Base-by-base conservation (phyloP, 2,888 invertebrate genomes). In the Caenorhabditis afra region DNA sequence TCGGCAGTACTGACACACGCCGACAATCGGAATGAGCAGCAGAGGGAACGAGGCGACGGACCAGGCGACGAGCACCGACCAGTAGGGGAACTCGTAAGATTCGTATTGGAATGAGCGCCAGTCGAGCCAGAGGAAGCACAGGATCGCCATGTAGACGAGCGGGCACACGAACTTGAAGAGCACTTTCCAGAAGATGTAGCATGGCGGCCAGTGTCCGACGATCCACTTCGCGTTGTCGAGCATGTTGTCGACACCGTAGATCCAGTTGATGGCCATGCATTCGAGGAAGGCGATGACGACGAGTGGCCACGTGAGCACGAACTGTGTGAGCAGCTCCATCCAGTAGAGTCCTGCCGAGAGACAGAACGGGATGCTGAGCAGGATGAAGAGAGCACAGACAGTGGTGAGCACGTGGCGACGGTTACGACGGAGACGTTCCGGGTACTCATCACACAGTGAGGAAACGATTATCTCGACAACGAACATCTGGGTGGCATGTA, bases 101-200 rank as follows among this genome's bases (percentile, higher is more conserved):
- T 93, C 94, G 88, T 94, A 95, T 5, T 91, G 87, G 0, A 94
- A 93, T 0, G 93, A 90, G 18, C 91, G 90, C 92, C 94, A 94
- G 81, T 93, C 93, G 5, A 92, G 90, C 92, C 94, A 93, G 65
- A 94, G 94, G 90, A 95, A 95, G 8, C 93, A 91, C 79, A 95
- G 92, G 59, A 95, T 93, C 37, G 92, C 93, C 89, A 94, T 45
- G 78, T 94, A 93, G 35, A 93, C 92, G 16, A 93, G 47, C 1
- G 95, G 95, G 14, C 94, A 93, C 0, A 94, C 90, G 67, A 93
- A 91, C 23, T 93, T 93, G 95, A 95, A 95, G 50, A 93, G 93
- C 20, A 92, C 87, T 91, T 93, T 93, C 95, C 95, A 95, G 87
- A 94, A 94, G 79, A 89, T 80, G 58, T 92, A 91, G 5, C 93